Evolutionary conservation across 2,113 vertebrate genomes (phyloP).

Genomic region (Hippocampus zosterae): DNA sequence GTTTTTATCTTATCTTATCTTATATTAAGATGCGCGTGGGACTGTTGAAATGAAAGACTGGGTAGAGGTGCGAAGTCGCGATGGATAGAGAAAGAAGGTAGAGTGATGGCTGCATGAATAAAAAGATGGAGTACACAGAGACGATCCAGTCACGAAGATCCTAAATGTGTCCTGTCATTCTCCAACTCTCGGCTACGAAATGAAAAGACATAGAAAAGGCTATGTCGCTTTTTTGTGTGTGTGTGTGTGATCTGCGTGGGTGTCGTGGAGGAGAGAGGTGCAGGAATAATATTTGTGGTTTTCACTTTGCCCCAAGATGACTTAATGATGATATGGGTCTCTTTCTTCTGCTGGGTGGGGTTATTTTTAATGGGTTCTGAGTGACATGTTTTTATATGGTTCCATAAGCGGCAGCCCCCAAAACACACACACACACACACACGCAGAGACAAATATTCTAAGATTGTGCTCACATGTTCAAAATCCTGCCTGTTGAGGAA

Average conservation of each 20-base stretch:
- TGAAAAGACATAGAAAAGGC: slow-evolving; percentile 32
- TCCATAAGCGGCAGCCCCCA: slow-evolving; percentile 22
- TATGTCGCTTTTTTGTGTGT: neutral
- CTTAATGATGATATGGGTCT: slow-evolving; percentile 65
- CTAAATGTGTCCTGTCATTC: slow-evolving; percentile 39
- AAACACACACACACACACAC: slow-evolving; percentile 17
- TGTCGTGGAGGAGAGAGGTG: slow-evolving; percentile 7
- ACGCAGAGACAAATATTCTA: slow-evolving; percentile 50
- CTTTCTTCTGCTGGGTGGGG: slow-evolving; percentile 60
- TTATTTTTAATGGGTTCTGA: slow-evolving; percentile 66
- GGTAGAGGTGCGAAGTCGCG: neutral
- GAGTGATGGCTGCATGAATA: neutral
- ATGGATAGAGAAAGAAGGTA: neutral
- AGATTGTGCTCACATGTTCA: slow-evolving; percentile 35
- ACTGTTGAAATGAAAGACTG: neutral
- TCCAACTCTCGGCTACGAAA: slow-evolving; percentile 17
- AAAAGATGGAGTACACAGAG: neutral
- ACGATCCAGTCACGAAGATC: neutral
- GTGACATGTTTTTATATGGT: slow-evolving; percentile 66
- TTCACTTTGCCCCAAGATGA: slow-evolving; percentile 54
- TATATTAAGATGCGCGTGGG: neutral
- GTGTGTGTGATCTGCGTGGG: slow-evolving; percentile 13
- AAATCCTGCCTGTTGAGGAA: slow-evolving; percentile 32
- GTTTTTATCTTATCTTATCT: too few relatives aligned
- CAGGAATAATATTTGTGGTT: slow-evolving; percentile 68